These are phyloP conservation scores for Trichonephila clavipes DNA, from an alignment of 1,140 invertebrate genomes.

Conservation along the genomic window DNA sequence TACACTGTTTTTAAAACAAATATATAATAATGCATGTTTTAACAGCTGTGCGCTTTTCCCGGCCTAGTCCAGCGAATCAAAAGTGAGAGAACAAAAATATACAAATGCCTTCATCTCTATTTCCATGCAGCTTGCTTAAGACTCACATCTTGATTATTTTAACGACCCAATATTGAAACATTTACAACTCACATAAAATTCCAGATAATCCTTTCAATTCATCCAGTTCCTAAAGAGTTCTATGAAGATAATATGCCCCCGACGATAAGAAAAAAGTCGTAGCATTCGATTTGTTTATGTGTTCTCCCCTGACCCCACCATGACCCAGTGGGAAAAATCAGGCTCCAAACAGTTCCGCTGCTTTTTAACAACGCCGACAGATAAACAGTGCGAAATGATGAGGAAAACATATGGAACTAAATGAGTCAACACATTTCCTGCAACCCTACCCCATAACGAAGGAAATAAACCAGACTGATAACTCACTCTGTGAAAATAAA, in stretches of 20 bases:
- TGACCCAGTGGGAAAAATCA: constrained; percentile 32
- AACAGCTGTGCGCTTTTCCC: too few species aligned
- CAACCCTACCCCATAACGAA: background rate
- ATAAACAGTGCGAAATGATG: background rate
- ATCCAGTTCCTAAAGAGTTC: background rate
- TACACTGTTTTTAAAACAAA: too few species aligned
- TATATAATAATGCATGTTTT: too few species aligned
- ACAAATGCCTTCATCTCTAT: too few species aligned
- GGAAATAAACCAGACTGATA: constrained; percentile 20
- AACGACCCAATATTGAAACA: too few species aligned
- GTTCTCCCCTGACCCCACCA: background rate
- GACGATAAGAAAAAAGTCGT: background rate
- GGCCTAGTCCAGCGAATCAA: too few species aligned
- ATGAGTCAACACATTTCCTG: background rate
- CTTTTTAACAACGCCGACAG: constrained; percentile 11
- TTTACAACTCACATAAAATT: too few species aligned
- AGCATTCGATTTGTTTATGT: constrained; percentile 10
- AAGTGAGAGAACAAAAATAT: too few species aligned
- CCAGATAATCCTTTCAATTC: background rate
- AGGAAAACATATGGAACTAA: background rate
- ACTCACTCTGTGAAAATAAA: constrained; percentile 3
- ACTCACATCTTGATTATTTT: too few species aligned
- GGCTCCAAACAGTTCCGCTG: background rate
- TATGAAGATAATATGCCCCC: background rate
- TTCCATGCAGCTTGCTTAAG: too few species aligned